These are phyloP conservation scores for Dynastes maya DNA, from an alignment of 2,888 invertebrate genomes.

Conservation along the genomic window DNA sequence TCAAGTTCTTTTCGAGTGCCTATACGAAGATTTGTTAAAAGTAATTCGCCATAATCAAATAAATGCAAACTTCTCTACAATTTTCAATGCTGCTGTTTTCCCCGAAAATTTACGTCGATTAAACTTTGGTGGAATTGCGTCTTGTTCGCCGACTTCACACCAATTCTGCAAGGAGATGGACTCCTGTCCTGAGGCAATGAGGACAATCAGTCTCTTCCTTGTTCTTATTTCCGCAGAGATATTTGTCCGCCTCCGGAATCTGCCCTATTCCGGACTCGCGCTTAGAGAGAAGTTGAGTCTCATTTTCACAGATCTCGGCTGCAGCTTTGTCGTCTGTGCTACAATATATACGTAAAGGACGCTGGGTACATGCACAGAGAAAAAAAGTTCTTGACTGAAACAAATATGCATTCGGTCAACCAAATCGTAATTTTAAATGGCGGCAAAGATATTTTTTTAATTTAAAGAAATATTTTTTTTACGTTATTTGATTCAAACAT, in stretches of 20 bases:
- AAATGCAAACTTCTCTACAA: background rate
- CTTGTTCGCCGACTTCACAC: constrained; percentile 56
- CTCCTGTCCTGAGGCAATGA: constrained; percentile 69
- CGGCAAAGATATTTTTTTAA: no score
- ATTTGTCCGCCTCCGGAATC: constrained; percentile 65
- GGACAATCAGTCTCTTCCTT: constrained; percentile 69
- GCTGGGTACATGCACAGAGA: no score
- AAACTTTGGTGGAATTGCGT: constrained; percentile 61
- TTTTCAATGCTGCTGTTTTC: background rate
- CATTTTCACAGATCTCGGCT: constrained; percentile 55
- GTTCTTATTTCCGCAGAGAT: constrained; percentile 68
- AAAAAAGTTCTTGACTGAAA: no score
- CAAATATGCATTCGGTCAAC: no score
- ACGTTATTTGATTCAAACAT: no score
- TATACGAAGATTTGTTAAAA: no score
- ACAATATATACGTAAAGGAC: no score
- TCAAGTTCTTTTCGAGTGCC: no score
- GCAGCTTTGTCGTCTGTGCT: no score
- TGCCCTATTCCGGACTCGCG: constrained; percentile 59
- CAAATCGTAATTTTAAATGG: no score
- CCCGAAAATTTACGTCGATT: background rate
- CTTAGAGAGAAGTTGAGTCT: constrained; percentile 61
- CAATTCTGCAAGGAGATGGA: constrained; percentile 66
- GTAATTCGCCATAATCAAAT: no score
- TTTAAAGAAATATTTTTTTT: no score